Base-by-base conservation (phyloP, 2,797 vertebrate genomes). In the Sandelia bainsii region DNA sequence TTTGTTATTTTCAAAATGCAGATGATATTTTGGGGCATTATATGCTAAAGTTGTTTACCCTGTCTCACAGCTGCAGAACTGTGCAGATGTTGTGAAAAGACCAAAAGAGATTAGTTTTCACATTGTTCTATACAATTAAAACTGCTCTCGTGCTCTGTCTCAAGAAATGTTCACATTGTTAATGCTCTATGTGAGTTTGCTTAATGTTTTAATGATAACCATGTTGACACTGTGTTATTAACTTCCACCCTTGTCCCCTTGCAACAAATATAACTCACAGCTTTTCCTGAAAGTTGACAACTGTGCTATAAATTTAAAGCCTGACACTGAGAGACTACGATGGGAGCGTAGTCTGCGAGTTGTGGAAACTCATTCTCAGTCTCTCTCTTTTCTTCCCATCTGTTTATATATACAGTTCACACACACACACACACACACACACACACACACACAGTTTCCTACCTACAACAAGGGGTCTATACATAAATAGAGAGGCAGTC, bases 401-500 rank as follows among this genome's bases (percentile, higher is more conserved):
- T 54, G 49, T 73, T 72, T 64, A 23, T 57, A 49, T 32, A 66
- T 42, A 64, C 46, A 52, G 25, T 61, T 8, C 17, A 74, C 39
- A 42, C 0, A 46, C 39, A 40, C 13, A 44, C 16, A 49, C 23
- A 50, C 40, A 60, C 14, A 62, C 14, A 46, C 37, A 56, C 44
- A 67, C 39, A 44, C 0, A 20, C 50, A 32, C 13, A 54, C 45
- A 61, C 2, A 13, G 13, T 54, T 77, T 27, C n/a, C 14, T n/a
- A 68, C 13, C 50, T 32, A 37, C 42, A 44, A 66, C 44, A 34
- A 44, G 27, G 13, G 25, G 56, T 69, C 39, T 50, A 45, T 34
- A 48, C 72, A 81, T 72, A 60, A 69, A 82, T 73, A 42, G 83
- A 79, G 19, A 79, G 54, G 56, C 50, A 75, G 78, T 76, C 72